Evolutionary conservation across 2,797 vertebrate species (phyloP).

Genomic region (Anableps anableps): DNA sequence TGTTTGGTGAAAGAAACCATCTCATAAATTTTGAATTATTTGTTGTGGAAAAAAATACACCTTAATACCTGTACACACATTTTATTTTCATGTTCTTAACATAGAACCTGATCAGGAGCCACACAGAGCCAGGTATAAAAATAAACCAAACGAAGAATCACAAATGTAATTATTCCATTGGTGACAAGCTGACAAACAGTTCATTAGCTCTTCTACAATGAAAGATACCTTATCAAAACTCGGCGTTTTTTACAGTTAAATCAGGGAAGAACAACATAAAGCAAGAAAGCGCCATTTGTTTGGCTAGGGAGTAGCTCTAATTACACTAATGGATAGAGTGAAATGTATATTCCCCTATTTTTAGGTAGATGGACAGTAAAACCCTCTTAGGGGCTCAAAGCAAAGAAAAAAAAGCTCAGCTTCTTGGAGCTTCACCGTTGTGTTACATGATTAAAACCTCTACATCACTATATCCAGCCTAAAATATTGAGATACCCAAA

Average conservation of each 20-base stretch:
- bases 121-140: conserved; percentile 2
- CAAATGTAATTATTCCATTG: neutral
- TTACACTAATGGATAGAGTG: conserved; percentile 54
- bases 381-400: conserved; percentile 5
- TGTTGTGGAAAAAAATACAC: neutral
- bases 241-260: conserved; percentile 5
- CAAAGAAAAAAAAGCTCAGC: neutral
- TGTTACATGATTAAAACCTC: neutral
- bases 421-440: neutral
- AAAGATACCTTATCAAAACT: neutral
- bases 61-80: neutral
- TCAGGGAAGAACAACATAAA: conserved; percentile 28
- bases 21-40: too few relatives aligned
- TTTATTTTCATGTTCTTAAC: neutral
- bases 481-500: neutral
- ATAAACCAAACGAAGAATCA: neutral
- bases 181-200: conserved; percentile 4
- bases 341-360: conserved; percentile 46
- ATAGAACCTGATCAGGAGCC: neutral
- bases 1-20: too few relatives aligned
- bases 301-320: conserved; percentile 42
- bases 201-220: neutral
- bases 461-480: neutral
- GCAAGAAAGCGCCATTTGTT: conserved; percentile 13
- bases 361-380: conserved; percentile 29